These are phyloP conservation scores for Actinia equina DNA, from an alignment of 64 coral and sea anemone species.

Conservation along the genomic window DNA sequence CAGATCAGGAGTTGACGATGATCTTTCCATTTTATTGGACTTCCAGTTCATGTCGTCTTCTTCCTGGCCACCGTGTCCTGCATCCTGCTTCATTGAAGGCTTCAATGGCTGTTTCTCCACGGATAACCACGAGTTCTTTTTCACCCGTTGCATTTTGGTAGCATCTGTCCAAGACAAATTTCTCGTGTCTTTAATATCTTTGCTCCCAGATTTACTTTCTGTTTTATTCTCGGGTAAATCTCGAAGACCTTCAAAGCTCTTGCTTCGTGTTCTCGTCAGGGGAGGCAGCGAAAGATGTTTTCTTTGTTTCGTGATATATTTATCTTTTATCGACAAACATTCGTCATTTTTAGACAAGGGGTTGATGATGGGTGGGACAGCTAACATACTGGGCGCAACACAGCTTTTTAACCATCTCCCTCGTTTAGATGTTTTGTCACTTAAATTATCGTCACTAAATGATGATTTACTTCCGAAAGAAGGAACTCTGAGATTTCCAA, in stretches of 20 bases:
- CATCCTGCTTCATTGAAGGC: background rate
- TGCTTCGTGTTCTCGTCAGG: background rate
- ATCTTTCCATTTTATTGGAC: conserved; percentile 2
- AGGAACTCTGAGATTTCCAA: background rate
- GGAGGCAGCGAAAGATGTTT: conserved; percentile 2
- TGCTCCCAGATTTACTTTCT: background rate
- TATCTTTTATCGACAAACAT: background rate
- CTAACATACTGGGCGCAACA: background rate
- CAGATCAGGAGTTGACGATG: background rate
- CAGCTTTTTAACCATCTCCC: background rate
- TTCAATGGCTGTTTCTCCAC: background rate
- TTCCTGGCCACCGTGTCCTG: background rate
- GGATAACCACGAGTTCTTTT: background rate
- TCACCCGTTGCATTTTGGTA: background rate
- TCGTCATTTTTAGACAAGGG: background rate
- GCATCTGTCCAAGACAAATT: background rate
- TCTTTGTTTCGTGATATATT: background rate
- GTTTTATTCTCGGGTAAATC: background rate
- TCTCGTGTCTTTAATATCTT: background rate
- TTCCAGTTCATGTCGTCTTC: background rate
- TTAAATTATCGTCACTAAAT: background rate
- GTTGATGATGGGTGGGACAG: background rate
- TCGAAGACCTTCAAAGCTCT: background rate
- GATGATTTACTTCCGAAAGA: background rate
- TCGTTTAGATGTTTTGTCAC: background rate